Base-by-base conservation (phyloP, 2,797 vertebrate genomes). In the Pseudopleuronectes americanus region DNA sequence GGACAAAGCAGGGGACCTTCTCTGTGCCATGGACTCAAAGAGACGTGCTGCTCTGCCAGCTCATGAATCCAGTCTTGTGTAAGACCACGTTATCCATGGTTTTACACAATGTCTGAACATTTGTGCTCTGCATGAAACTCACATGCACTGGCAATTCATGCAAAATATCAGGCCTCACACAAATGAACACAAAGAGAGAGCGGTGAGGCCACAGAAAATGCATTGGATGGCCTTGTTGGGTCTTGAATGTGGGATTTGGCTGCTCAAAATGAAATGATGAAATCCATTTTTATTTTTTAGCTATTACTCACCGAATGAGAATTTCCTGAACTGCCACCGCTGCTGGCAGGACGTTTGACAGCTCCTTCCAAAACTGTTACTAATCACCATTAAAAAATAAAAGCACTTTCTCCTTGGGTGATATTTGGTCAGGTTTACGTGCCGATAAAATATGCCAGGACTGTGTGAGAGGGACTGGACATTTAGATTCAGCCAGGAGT, bases 401-500 rank as follows among this genome's bases (percentile, higher is more conserved):
- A 45, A 26, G 16, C 19, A 22, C n/a, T 61, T 61, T 47, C 41
- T 61, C 23, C 12, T 43, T 58, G 33, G 31, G 28, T 58, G 5
- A 17, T 4, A 28, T n/a, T 47, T 61, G 58, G 41, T 51, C 48
- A 48, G 7, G 21, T 57, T 22, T 22, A 53, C 43, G 4, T 53
- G 22, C 53, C 17, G 12, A 53, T 14, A 9, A 57, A 64, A 24
- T 70, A 36, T 8, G 8, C 26, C 47, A 48, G n/a, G 48, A 45
- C 43, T 45, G 17, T 43, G 4, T 43, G 41, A 43, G 41, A 45
- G 17, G 5, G 43, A 19, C 10, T 13, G 16, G 43, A 45, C 43
- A 24, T 57, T 77, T 17, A 6, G 48, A 24, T 53, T 65, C 14
- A 71, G 45, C 19, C 56, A 64, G 26, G 67, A 52, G 48, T 70